Conservation (phyloP, 2,888 invertebrate genomes). For the Piscicola geometra region DNA sequence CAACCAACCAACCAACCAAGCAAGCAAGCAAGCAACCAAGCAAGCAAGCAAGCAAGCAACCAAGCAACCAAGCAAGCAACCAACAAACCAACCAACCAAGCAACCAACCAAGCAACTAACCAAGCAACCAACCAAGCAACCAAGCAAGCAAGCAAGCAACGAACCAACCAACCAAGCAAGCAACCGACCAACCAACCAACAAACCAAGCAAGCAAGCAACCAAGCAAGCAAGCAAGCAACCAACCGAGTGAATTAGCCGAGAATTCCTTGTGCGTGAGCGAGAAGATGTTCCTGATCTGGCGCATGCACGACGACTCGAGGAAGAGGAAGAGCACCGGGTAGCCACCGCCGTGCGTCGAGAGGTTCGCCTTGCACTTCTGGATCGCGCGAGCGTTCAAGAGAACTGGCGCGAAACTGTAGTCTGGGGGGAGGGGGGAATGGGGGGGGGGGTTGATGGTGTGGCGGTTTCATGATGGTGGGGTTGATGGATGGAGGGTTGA, state of each 20-base stretch:
- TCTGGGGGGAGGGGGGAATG: too few relatives aligned
- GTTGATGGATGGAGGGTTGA: too few relatives aligned
- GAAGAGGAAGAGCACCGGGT: conserved; percentile 42
- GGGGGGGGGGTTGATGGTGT: too few relatives aligned
- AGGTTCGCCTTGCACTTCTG: conserved; percentile 42
- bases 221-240: conserved; percentile 21
- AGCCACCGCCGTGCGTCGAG: conserved; percentile 33
- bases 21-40: too few relatives aligned
- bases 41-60: too few relatives aligned
- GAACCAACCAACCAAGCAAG: neutral
- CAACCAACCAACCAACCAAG: too few relatives aligned
- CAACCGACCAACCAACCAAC: too few relatives aligned
- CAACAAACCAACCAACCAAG: too few relatives aligned
- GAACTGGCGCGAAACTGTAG: conserved; percentile 43
- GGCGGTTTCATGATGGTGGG: too few relatives aligned
- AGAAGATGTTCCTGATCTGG: conserved; percentile 44
- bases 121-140: too few relatives aligned
- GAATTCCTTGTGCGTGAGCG: conserved; percentile 41
- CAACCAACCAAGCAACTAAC: too few relatives aligned
- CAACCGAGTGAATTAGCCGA: conserved; percentile 38
- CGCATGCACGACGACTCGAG: conserved; percentile 44
- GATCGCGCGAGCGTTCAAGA: conserved; percentile 45
- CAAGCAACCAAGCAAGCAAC: too few relatives aligned
- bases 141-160: neutral
- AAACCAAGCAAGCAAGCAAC: neutral